A percentile compares a stretch with the other conserved stretches of the same genome.
phyloP scores from a whole-genome alignment of 2,113 vertebrate genomes.

The Onychostoma macrolepis region DNA sequence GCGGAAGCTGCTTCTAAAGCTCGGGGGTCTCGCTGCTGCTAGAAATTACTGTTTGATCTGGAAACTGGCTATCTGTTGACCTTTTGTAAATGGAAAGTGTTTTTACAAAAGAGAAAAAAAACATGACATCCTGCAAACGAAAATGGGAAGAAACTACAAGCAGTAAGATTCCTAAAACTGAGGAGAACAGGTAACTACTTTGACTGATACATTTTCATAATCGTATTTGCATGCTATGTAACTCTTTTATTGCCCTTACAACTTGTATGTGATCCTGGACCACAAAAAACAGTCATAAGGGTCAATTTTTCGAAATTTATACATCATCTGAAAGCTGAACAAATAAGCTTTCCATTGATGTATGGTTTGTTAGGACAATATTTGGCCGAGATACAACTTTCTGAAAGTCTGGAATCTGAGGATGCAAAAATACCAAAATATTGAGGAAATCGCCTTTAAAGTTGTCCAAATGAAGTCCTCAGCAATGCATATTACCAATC shows the following conservation, averaged over 20 bases:
- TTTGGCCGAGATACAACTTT: too few species aligned
- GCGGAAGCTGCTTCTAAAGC: slow-evolving; percentile 36
- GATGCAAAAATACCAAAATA: too few species aligned
- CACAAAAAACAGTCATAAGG: too few species aligned
- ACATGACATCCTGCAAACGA: not conserved
- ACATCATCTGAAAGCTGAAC: too few species aligned
- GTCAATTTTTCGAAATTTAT: too few species aligned
- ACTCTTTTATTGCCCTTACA: not conserved
- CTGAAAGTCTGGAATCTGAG: too few species aligned
- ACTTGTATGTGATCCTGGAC: not conserved
- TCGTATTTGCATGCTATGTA: not conserved
- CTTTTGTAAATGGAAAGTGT: not conserved
- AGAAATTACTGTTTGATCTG: not conserved
- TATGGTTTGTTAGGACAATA: too few species aligned
- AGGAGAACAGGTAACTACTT: not conserved
- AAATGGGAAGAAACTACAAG: slow-evolving; percentile 9
- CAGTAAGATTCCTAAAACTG: not conserved
- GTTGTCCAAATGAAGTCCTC: too few species aligned
- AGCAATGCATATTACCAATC: too few species aligned
- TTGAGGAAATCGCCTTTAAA: too few species aligned
- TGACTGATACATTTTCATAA: not conserved
- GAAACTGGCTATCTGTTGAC: not conserved
- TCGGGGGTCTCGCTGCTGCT: too few species aligned
- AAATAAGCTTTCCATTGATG: too few species aligned
- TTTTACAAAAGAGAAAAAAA: not conserved